Conservation (phyloP, 1,140 invertebrate species). For the Neotoxoptera formosana region DNA sequence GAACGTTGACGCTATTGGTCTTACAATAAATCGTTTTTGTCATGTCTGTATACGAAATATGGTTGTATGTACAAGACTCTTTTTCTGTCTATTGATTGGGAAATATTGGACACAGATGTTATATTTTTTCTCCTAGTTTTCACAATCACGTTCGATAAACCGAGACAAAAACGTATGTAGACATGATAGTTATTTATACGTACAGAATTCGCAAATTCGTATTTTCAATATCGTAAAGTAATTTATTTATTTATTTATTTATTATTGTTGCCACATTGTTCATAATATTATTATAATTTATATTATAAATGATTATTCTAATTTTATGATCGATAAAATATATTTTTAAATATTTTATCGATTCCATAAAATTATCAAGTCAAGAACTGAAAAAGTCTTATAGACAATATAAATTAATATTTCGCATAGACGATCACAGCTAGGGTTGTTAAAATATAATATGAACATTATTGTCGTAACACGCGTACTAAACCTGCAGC, state of each 20-base stretch:
- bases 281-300: neutral
- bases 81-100: neutral
- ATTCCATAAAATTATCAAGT: neutral
- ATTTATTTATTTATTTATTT: neutral
- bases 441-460: neutral
- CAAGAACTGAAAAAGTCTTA: neutral
- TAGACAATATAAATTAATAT: neutral
- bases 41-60: neutral
- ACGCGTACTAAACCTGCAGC: neutral
- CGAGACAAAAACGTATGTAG: neutral
- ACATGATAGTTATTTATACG: neutral
- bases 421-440: neutral
- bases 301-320: neutral
- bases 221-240: neutral
- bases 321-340: neutral
- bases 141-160: neutral
- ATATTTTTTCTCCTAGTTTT: neutral
- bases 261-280: neutral
- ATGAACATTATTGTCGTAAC: neutral
- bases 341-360: neutral
- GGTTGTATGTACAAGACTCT: neutral
- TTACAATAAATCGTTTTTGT: neutral
- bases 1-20: neutral
- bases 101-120: neutral
- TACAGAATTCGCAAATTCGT: neutral